Percentiles rank a stretch among this genome's conserved stretches.
Evolutionary conservation across 92 coral and sea anemone species (phyloP).

Genomic region (Siderastrea radians): DNA sequence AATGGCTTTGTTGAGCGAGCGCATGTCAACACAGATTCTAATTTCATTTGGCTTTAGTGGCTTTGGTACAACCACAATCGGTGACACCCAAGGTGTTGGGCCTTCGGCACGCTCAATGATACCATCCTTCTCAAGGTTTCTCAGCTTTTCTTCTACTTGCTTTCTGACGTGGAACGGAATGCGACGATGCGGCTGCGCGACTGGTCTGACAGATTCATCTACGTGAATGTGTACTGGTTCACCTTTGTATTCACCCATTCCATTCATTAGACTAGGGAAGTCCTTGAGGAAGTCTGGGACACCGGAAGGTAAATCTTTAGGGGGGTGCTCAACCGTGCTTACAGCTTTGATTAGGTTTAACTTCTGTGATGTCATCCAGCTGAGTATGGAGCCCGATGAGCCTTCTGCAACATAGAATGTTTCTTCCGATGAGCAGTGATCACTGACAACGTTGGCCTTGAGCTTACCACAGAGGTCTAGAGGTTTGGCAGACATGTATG

Average conservation of each 20-base stretch:
- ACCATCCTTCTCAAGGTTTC: constrained; percentile 50
- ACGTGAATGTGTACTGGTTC: constrained; percentile 70
- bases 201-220: constrained; percentile 68
- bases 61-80: constrained; percentile 77
- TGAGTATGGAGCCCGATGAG: constrained; percentile 61
- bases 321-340: constrained; percentile 46
- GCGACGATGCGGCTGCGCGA: constrained; percentile 64
- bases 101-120: constrained; percentile 71
- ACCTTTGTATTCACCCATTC: constrained; percentile 48
- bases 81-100: constrained; percentile 78
- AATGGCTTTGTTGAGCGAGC: constrained; percentile 65
- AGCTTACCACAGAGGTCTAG: constrained; percentile 53
- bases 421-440: constrained; percentile 45
- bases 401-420: constrained; percentile 72
- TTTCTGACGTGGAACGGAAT: constrained; percentile 70
- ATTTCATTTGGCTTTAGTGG: constrained; percentile 65
- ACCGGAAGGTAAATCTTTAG: constrained; percentile 45
- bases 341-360: constrained; percentile 66
- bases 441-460: constrained; percentile 40
- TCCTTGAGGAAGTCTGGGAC: constrained; percentile 54
- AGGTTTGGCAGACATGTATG: constrained; percentile 62
- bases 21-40: constrained; percentile 83
- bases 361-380: constrained; percentile 50
- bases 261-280: constrained; percentile 43
- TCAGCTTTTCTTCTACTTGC: constrained; percentile 44